These are phyloP conservation scores for Argopecten irradians DNA, from an alignment of 1,140 invertebrate species.

Conservation along the genomic window DNA sequence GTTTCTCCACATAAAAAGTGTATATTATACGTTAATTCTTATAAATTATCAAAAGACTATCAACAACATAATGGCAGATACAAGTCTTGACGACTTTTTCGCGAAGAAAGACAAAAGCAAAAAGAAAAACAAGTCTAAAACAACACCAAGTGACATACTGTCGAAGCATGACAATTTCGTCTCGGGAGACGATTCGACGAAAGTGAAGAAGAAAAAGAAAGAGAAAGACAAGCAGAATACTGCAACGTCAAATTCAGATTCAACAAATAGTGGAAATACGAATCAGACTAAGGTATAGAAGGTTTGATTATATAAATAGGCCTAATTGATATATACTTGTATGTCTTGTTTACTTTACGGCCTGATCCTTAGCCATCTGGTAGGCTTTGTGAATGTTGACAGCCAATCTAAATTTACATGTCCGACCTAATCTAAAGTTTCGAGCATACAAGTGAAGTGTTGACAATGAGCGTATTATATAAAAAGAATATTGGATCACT, in stretches of 20 bases:
- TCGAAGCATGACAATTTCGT: slow-evolving; percentile 48
- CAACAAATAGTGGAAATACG: slow-evolving; percentile 26
- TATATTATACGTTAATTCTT: slow-evolving; percentile 1
- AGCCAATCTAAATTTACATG: no score
- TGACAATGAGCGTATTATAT: no score
- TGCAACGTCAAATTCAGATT: slow-evolving; percentile 37
- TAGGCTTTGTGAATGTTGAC: not conserved
- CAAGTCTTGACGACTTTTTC: slow-evolving; percentile 73
- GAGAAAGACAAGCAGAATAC: slow-evolving; percentile 63
- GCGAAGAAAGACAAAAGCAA: slow-evolving; percentile 74
- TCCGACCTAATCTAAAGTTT: no score
- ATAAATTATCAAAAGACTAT: not conserved
- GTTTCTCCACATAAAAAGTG: slow-evolving; percentile 21
- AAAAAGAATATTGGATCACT: no score
- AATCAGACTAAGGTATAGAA: not conserved
- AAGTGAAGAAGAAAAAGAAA: slow-evolving; percentile 67
- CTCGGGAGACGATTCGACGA: slow-evolving; percentile 35
- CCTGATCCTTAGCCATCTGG: not conserved
- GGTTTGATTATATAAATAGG: not conserved
- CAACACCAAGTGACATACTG: slow-evolving; percentile 56
- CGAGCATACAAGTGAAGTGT: no score
- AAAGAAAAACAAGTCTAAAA: slow-evolving; percentile 71
- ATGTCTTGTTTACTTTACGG: not conserved
- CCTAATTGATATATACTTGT: no score
- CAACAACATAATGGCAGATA: slow-evolving; percentile 55